Percentiles rank a stretch among this genome's conserved stretches.
These are phyloP conservation scores for Aphidius ervi DNA, from an alignment of 1,140 invertebrate genomes.

Conservation along the genomic window DNA sequence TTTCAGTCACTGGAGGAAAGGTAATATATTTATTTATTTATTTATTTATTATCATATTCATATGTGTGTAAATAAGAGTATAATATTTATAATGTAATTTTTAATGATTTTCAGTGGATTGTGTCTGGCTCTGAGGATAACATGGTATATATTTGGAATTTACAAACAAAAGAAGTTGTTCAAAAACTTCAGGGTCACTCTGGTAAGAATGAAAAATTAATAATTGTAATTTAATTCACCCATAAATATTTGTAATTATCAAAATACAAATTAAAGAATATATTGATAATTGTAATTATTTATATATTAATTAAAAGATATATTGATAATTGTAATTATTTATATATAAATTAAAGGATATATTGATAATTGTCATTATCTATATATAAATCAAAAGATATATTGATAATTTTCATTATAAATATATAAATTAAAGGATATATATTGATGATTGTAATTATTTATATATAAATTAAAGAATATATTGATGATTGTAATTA, in stretches of 20 bases:
- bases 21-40: constrained; percentile 50
- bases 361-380: too few species aligned
- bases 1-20: constrained; percentile 99
- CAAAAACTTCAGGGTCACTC: constrained; percentile 96
- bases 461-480: too few species aligned
- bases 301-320: background rate
- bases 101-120: constrained; percentile 80
- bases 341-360: too few species aligned
- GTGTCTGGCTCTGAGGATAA: constrained; percentile 99
- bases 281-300: too few species aligned
- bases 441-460: too few species aligned
- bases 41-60: background rate
- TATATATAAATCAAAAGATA: too few species aligned
- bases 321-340: too few species aligned
- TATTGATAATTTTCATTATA: too few species aligned
- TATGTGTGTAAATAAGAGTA: background rate
- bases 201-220: constrained; percentile 54
- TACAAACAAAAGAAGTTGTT: constrained; percentile 98
- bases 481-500: too few species aligned
- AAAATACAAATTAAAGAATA: too few species aligned
- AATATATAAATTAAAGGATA: too few species aligned
- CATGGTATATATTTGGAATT: constrained; percentile 99
- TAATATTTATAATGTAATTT: constrained; percentile 7
- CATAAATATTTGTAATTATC: too few species aligned
- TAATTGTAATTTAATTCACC: background rate